These are phyloP conservation scores for Myrmecobius fasciatus DNA, from an alignment of 2,113 vertebrate species.

Conservation along the genomic window DNA sequence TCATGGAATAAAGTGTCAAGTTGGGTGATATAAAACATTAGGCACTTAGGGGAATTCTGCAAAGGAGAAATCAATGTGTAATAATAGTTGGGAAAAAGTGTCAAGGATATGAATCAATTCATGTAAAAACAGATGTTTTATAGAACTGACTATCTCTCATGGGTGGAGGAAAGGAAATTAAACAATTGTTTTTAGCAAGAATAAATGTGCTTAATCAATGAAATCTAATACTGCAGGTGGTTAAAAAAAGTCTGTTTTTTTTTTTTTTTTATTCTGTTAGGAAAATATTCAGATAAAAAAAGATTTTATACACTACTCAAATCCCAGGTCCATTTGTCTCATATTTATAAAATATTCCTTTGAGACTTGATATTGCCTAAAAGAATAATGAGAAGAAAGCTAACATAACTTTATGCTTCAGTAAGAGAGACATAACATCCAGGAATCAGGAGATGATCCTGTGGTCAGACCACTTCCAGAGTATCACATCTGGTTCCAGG, in stretches of 20 bases:
- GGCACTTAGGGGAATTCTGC: neutral
- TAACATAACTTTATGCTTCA: neutral
- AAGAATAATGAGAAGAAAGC: neutral
- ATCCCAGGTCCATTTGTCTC: neutral
- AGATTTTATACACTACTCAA: neutral
- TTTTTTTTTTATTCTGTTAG: neutral
- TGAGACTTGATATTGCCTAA: neutral
- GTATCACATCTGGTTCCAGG: neutral
- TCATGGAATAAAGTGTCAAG: neutral
- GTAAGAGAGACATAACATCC: neutral
- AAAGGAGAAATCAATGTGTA: neutral
- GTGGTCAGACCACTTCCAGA: neutral
- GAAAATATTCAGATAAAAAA: slow-evolving; percentile 3
- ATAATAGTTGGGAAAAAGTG: neutral
- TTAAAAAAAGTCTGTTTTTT: neutral
- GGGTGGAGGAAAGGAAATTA: neutral
- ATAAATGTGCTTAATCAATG: neutral
- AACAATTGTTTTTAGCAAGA: neutral
- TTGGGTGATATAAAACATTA: neutral
- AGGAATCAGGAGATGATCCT: neutral
- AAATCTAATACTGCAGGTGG: neutral
- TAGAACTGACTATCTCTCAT: neutral
- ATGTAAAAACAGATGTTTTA: neutral
- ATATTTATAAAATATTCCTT: slow-evolving; percentile 22
- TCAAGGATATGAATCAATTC: neutral